Evolutionary conservation across 2,113 vertebrate species (phyloP).

Genomic region (Bos indicus): DNA sequence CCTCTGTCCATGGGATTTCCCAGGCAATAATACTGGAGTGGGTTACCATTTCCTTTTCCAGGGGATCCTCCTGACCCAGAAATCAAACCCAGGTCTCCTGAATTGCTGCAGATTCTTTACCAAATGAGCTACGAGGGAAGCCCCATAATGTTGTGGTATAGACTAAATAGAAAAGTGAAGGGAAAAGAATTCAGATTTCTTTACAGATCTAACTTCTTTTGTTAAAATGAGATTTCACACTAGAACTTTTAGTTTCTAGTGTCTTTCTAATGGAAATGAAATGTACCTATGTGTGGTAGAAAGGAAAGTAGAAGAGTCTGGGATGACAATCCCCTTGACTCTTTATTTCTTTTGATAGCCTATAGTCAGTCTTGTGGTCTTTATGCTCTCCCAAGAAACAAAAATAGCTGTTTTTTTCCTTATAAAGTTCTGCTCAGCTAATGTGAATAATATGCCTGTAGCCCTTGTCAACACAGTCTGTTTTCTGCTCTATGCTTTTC

Average conservation of each 20-base stretch:
- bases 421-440: not conserved
- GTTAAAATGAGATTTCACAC: not conserved
- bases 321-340: not conserved
- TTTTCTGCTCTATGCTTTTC: not conserved
- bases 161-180: not conserved
- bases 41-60: not conserved
- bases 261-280: not conserved
- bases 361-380: not conserved
- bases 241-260: not conserved
- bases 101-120: not conserved
- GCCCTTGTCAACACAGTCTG: not conserved
- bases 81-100: not conserved
- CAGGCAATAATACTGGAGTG: not conserved
- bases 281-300: not conserved
- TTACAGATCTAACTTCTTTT: not conserved
- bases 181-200: not conserved
- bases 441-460: not conserved
- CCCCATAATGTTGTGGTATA: not conserved
- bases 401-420: not conserved
- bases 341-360: not conserved
- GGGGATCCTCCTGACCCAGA: not conserved
- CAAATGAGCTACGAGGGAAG: not conserved
- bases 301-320: not conserved
- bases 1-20: not conserved
- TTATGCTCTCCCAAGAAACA: not conserved